Percentiles rank a stretch among this genome's conserved stretches.
These are phyloP conservation scores for Drosophila kikkawai DNA, from an alignment of 1,140 invertebrate species.

Conservation along the genomic window DNA sequence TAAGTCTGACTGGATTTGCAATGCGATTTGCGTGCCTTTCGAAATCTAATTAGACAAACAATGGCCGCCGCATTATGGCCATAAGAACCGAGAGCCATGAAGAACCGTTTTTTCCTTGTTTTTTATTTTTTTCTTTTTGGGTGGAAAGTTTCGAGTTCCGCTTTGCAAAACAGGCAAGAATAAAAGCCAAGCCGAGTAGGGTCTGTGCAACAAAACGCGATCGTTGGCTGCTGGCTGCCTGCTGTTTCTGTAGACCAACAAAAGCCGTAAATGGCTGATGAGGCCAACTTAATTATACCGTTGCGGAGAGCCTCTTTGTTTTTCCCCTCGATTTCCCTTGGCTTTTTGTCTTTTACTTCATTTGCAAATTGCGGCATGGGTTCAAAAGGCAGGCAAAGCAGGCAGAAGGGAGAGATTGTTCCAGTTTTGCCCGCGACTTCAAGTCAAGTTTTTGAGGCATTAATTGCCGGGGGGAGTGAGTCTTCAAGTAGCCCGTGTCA, in stretches of 20 bases:
- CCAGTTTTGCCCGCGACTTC: constrained; percentile 45
- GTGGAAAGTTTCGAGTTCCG: constrained; percentile 64
- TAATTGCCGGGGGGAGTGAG: constrained; percentile 49
- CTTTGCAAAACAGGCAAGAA: constrained; percentile 71
- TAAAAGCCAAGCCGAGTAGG: constrained; percentile 15
- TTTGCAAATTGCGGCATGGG: constrained; percentile 75
- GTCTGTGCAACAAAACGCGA: constrained; percentile 69
- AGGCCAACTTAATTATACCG: constrained; percentile 78
- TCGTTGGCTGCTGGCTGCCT: constrained; percentile 34
- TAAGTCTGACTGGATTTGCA: constrained; percentile 44
- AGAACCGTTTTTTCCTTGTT: constrained; percentile 12
- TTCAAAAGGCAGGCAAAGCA: constrained; percentile 47
- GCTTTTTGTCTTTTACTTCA: constrained; percentile 53
- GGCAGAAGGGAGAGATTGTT: constrained; percentile 48
- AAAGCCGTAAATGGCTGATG: constrained; percentile 75
- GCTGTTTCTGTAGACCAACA: constrained; percentile 39
- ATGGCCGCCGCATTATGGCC: constrained; percentile 52
- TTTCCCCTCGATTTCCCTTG: constrained; percentile 22
- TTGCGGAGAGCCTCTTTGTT: constrained; percentile 66
- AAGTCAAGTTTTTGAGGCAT: constrained; percentile 63
- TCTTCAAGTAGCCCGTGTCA: constrained; percentile 38
- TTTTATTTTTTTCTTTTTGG: constrained; percentile 1
- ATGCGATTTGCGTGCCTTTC: constrained; percentile 53
- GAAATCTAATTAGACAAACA: constrained; percentile 75
- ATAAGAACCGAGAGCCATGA: constrained; percentile 46